phyloP scores from a whole-genome alignment of 2,797 vertebrate species.

The Falco peregrinus region DNA sequence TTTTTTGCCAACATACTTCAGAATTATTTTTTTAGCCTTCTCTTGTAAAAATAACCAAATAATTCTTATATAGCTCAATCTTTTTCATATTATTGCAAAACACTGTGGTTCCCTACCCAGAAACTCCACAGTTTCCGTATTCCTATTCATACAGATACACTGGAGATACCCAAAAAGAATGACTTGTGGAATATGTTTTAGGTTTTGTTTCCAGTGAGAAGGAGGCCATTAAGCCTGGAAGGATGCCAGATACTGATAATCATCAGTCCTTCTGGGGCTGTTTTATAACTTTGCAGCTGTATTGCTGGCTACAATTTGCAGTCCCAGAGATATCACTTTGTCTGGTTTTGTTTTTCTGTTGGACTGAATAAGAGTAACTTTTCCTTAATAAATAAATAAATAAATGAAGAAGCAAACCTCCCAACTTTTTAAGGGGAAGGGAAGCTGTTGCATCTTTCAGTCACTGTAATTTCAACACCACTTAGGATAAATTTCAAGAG shows the following conservation, averaged over 20 bases:
- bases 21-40: background rate
- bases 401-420: accelerated
- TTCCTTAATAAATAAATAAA: background rate
- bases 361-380: background rate
- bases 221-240: constrained; percentile 7
- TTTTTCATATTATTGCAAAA: background rate
- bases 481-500: constrained; percentile 69
- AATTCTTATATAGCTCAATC: background rate
- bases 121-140: background rate
- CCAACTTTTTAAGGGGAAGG: background rate
- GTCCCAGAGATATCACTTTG: constrained; percentile 35
- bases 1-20: background rate
- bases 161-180: background rate
- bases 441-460: constrained; percentile 50
- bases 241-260: constrained; percentile 47
- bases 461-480: constrained; percentile 68
- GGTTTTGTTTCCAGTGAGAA: background rate
- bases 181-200: background rate
- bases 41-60: background rate
- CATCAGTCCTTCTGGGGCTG: constrained; percentile 49
- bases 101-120: background rate
- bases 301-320: constrained; percentile 21
- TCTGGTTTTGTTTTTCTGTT: constrained; percentile 67
- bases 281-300: constrained; percentile 62
- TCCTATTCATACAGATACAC: background rate